phyloP scores from a whole-genome alignment of 2,113 vertebrate genomes.

The Xenopus tropicalis region UCB_Xtro_10.0 CM004443.2:206420501-206421000 shows the following conservation, averaged over 20 bases:
- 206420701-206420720: conserved; percentile 79
- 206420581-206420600: conserved; percentile 87
- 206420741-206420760: conserved; percentile 68
- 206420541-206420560: conserved; percentile 60
- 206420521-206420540: conserved; percentile 66
- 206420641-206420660: conserved; percentile 86
- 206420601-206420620: conserved; percentile 86
- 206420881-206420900: conserved; percentile 62
- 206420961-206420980: no score
- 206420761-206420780: conserved; percentile 62
- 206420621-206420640: conserved; percentile 86
- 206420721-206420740: conserved; percentile 78
- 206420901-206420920: conserved; percentile 43
- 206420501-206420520: conserved; percentile 62
- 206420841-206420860: conserved; percentile 59
- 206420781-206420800: conserved; percentile 75
- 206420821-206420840: conserved; percentile 61
- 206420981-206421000: no score
- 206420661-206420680: conserved; percentile 91
- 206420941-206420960: conserved; percentile 51
- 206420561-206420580: conserved; percentile 51
- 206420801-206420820: conserved; percentile 74
- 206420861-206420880: conserved; percentile 72
- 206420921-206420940: conserved; percentile 54
- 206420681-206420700: conserved; percentile 92